phyloP scores from a whole-genome alignment of 1,140 invertebrate genomes.

The Littorina saxatilis region DNA sequence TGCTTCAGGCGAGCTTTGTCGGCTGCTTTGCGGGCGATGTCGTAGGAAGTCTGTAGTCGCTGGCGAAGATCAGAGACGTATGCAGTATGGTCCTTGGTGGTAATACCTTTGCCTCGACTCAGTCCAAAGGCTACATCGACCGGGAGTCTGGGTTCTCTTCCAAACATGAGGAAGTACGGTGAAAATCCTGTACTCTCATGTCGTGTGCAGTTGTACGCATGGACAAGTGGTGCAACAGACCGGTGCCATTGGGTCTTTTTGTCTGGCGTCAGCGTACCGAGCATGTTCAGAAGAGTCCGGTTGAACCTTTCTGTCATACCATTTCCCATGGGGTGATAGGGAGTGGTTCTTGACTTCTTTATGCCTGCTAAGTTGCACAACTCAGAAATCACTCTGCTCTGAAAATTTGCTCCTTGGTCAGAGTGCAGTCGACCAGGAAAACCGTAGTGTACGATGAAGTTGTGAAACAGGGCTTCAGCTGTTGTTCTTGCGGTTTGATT shows the following conservation, averaged over 20 bases:
- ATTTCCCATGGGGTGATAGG: conserved; percentile 50
- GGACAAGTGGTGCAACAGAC: conserved; percentile 43
- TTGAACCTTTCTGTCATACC: conserved; percentile 48
- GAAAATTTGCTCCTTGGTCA: conserved; percentile 69
- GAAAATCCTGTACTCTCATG: conserved; percentile 44
- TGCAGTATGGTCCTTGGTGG: background rate
- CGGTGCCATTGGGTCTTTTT: conserved; percentile 43
- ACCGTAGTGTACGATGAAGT: conserved; percentile 71
- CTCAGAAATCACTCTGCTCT: conserved; percentile 48
- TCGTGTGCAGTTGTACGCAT: conserved; percentile 44
- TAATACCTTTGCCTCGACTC: background rate
- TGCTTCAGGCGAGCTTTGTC: background rate
- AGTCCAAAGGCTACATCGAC: conserved; percentile 35
- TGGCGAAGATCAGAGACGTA: background rate
- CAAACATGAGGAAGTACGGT: conserved; percentile 49
- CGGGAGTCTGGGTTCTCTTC: conserved; percentile 39
- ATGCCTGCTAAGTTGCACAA: conserved; percentile 44
- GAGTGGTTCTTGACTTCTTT: conserved; percentile 42
- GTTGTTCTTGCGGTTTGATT: conserved; percentile 72
- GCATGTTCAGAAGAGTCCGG: conserved; percentile 40
- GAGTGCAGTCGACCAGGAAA: conserved; percentile 69
- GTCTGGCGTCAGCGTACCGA: conserved; percentile 37
- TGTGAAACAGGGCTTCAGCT: conserved; percentile 68
- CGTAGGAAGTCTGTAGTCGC: conserved; percentile 5
- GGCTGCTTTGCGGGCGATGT: background rate